Evolutionary conservation across 2,113 vertebrate genomes (phyloP).

Genomic region (Eidolon helvum): DNA sequence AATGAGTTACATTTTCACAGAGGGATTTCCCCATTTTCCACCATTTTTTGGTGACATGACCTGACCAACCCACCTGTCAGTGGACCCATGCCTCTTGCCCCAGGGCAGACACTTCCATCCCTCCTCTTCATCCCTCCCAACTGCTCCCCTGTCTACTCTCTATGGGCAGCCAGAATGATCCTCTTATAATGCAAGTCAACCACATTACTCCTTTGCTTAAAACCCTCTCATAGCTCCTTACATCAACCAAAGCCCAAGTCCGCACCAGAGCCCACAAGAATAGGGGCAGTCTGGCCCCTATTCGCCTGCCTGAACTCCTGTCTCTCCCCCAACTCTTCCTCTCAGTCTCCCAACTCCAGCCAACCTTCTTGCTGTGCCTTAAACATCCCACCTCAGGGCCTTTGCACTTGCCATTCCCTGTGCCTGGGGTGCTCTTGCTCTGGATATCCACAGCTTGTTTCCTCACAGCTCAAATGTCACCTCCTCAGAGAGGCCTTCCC

Average conservation of each 20-base stretch:
- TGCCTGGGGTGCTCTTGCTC: neutral
- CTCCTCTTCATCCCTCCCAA: neutral
- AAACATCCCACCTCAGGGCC: neutral
- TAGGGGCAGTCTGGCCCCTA: rapidly evolving
- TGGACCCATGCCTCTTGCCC: neutral
- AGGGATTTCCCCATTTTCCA: neutral
- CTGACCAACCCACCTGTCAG: neutral
- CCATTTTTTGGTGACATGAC: neutral
- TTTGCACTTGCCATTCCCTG: neutral
- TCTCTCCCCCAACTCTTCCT: neutral
- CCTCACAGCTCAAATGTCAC: neutral
- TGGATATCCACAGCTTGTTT: neutral
- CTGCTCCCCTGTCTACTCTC: neutral
- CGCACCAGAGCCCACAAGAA: neutral
- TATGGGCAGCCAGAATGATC: neutral
- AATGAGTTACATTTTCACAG: neutral
- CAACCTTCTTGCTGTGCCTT: neutral
- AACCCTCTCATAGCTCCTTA: neutral
- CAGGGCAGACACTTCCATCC: neutral
- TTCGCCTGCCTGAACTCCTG: neutral
- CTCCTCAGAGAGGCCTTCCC: neutral
- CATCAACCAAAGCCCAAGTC: neutral
- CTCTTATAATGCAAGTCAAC: neutral
- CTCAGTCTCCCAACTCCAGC: neutral
- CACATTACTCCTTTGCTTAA: neutral